phyloP scores from a whole-genome alignment of 2,113 vertebrate species.

The Progne subis region DNA sequence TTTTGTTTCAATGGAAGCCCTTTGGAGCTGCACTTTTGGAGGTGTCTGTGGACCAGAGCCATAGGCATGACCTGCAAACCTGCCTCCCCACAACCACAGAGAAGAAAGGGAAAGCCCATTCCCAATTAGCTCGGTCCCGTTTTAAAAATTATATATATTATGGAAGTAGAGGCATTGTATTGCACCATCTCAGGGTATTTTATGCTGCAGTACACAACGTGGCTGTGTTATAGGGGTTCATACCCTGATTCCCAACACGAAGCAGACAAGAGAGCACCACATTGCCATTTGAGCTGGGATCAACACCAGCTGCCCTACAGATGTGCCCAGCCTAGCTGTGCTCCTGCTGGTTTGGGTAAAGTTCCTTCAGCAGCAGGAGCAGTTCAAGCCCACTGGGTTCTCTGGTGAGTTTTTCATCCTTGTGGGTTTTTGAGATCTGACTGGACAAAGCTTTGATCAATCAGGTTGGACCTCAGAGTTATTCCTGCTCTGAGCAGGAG shows the following conservation, averaged over 20 bases:
- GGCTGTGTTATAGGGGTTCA: accelerated
- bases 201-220: accelerated
- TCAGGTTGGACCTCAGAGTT: accelerated
- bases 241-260: neutral
- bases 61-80: neutral
- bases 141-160: accelerated
- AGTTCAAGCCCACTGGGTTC: neutral
- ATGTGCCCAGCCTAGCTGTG: neutral
- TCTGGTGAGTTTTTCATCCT: neutral
- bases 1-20: neutral
- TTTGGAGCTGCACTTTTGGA: neutral
- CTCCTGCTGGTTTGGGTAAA: neutral
- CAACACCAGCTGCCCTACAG: neutral
- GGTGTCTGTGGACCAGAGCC: neutral
- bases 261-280: neutral
- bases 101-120: neutral
- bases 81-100: neutral
- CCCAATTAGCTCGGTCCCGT: neutral
- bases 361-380: neutral
- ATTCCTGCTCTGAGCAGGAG: neutral
- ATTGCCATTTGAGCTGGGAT: neutral
- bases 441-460: neutral
- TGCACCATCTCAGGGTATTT: neutral
- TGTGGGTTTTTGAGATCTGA: neutral
- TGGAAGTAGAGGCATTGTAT: neutral